Evolutionary conservation across 2,113 vertebrate species (phyloP).

Genomic region (Sorex araneus): DNA sequence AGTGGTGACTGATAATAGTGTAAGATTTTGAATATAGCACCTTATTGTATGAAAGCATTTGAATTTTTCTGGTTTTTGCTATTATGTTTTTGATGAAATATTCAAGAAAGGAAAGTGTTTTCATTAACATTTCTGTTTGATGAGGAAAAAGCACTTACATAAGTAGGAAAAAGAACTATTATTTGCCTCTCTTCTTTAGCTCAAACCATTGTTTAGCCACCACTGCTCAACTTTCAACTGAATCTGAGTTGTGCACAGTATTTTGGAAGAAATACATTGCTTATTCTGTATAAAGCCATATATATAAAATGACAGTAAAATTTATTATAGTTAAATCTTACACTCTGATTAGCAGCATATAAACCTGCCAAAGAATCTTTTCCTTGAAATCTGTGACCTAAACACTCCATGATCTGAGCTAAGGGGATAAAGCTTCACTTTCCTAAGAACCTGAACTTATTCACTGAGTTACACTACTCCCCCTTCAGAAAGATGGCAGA

Average conservation of each 20-base stretch:
- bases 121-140: constrained; percentile 10
- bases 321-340: constrained; percentile 31
- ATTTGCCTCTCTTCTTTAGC: background rate
- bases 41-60: background rate
- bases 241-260: constrained; percentile 17
- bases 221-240: background rate
- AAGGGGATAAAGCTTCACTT: background rate
- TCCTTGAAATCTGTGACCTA: constrained; percentile 31
- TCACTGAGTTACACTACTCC: background rate
- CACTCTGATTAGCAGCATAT: constrained; percentile 19
- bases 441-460: background rate
- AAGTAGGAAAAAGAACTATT: too few species aligned
- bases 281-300: constrained; percentile 46
- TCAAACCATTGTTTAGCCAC: background rate
- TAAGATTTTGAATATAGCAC: background rate
- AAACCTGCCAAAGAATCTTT: constrained; percentile 51
- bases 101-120: constrained; percentile 18
- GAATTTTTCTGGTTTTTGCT: constrained; percentile 49
- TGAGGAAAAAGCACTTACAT: background rate
- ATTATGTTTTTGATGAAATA: constrained; percentile 16
- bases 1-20: background rate
- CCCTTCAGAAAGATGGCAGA: background rate
- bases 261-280: constrained; percentile 60
- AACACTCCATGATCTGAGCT: background rate
- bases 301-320: constrained; percentile 68